A percentile compares a stretch with the other conserved stretches of the same genome.
Evolutionary conservation across 2,113 vertebrate genomes (phyloP).

Genomic region (Pygoscelis adeliae): DNA sequence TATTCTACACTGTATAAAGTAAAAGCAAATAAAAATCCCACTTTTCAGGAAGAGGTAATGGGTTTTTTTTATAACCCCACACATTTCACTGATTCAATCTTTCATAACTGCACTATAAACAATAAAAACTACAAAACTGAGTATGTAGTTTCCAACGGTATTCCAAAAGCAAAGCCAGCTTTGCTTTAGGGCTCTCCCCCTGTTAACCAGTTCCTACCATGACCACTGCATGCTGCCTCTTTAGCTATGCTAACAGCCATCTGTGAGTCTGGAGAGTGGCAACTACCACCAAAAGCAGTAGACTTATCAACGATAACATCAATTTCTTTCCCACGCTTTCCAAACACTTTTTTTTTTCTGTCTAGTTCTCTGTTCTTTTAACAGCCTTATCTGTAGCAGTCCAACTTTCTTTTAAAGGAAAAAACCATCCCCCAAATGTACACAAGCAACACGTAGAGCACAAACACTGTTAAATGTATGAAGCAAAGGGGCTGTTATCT

Average conservation of each 20-base stretch:
- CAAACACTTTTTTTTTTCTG: not conserved
- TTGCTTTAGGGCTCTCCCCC: not conserved
- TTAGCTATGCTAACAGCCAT: not conserved
- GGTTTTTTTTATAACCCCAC: not conserved
- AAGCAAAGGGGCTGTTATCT: not conserved
- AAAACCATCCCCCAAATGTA: not conserved
- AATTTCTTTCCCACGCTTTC: not conserved
- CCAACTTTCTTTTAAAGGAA: not conserved
- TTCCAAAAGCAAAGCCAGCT: not conserved
- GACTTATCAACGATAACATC: not conserved
- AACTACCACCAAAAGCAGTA: not conserved
- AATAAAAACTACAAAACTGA: not conserved
- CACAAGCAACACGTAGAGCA: not conserved
- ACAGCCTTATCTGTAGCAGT: not conserved
- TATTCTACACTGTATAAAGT: not conserved
- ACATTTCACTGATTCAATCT: not conserved
- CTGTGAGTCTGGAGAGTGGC: not conserved
- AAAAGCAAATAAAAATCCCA: not conserved
- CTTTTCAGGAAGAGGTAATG: not conserved
- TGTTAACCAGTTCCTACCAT: not conserved
- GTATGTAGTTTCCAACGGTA: not conserved
- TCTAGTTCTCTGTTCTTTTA: not conserved
- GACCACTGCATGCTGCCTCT: not conserved
- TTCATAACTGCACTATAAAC: not conserved
- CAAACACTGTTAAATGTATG: accelerated